Conservation (phyloP, 2,888 invertebrate species). For the Agonum fuliginosum region DNA sequence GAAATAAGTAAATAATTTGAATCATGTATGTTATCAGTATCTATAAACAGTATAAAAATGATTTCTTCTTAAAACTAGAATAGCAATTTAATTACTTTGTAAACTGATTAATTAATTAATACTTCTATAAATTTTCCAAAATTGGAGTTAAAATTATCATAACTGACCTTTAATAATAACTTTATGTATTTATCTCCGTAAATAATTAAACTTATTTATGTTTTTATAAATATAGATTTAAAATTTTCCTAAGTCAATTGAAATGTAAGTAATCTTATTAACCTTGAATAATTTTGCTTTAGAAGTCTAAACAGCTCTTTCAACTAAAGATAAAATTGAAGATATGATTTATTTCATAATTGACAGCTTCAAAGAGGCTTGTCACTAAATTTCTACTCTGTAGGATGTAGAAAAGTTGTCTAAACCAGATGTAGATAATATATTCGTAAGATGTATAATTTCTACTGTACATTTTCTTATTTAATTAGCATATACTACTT, state of each 20-base stretch:
- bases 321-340: neutral
- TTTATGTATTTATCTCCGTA: neutral
- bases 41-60: neutral
- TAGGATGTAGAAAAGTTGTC: constrained; percentile 25
- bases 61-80: neutral
- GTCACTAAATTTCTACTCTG: neutral
- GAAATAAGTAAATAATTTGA: too few relatives aligned
- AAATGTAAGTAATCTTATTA: neutral
- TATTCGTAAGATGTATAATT: constrained; percentile 12
- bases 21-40: too few relatives aligned
- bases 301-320: neutral
- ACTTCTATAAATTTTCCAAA: neutral
- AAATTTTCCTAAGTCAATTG: constrained; percentile 1
- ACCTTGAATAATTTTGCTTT: neutral
- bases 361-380: neutral
- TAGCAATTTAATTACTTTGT: neutral
- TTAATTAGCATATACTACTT: neutral
- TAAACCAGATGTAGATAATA: constrained; percentile 9
- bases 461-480: neutral
- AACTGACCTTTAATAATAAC: neutral
- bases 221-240: too few relatives aligned
- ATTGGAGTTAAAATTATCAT: neutral
- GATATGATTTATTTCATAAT: neutral
- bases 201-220: neutral
- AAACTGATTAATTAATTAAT: neutral